phyloP scores from a whole-genome alignment of 2,797 vertebrate genomes.

The Luscinia megarhynchos region DNA sequence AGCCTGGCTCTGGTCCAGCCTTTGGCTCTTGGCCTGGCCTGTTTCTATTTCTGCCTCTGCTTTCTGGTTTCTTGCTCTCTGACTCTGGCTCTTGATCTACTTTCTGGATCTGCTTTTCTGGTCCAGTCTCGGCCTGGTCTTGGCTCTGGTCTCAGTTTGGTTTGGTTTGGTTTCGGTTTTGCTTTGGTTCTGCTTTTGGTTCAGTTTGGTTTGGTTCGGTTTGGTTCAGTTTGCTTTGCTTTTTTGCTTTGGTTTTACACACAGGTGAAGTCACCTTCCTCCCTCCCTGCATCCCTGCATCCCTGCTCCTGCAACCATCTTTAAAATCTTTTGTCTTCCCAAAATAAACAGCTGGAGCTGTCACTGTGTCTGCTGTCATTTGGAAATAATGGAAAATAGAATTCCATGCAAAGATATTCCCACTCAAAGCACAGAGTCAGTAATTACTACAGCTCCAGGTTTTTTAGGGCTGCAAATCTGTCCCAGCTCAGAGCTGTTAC shows the following conservation, averaged over 20 bases:
- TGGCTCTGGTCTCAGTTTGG: no score
- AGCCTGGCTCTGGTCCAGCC: no score
- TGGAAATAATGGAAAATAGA: not conserved
- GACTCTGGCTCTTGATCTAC: no score
- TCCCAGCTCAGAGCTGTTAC: constrained; percentile 50
- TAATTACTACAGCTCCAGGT: not conserved
- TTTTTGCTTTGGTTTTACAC: not conserved
- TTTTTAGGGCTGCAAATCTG: constrained; percentile 43
- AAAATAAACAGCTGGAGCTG: not conserved
- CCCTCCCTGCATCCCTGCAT: not conserved
- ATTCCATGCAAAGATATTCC: not conserved
- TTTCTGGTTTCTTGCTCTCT: no score
- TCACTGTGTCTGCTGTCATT: not conserved
- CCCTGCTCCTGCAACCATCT: not conserved
- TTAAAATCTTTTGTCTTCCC: not conserved
- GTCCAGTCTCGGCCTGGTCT: no score
- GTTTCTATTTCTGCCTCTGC: no score
- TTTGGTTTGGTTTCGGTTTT: no score
- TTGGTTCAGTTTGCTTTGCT: no score
- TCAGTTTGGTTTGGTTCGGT: no score
- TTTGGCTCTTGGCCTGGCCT: no score
- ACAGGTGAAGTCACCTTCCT: not conserved
- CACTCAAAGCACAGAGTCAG: not conserved
- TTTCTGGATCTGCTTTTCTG: no score
- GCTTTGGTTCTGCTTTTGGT: no score